Conservation (phyloP, 2,797 vertebrate genomes). For the Pseudocheirus occidentalis region DNA sequence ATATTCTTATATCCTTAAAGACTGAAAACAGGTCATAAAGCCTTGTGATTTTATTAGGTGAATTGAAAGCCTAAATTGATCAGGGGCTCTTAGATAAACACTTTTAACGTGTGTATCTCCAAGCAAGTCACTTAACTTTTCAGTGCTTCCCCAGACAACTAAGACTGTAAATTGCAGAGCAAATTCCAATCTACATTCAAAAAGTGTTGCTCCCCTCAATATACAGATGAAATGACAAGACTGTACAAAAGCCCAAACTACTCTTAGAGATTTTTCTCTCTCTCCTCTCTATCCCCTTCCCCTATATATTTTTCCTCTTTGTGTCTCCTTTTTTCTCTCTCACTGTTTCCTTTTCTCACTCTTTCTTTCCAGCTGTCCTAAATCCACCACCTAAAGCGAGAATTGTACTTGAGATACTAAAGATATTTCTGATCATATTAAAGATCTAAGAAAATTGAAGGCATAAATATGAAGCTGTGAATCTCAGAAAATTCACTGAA, state of each 20-base stretch:
- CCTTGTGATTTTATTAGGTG: neutral
- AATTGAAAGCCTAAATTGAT: neutral
- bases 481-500: conserved; percentile 31
- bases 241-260: neutral
- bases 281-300: too few species aligned
- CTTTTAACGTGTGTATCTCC: fast-evolving
- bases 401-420: neutral
- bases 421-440: neutral
- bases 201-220: neutral
- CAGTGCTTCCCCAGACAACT: neutral
- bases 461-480: conserved; percentile 7
- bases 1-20: neutral
- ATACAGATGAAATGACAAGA: neutral
- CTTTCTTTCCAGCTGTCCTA: neutral
- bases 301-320: neutral
- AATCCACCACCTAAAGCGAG: neutral
- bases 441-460: neutral
- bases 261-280: neutral
- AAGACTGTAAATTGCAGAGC: neutral
- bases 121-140: neutral
- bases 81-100: neutral
- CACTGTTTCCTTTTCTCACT: too few species aligned
- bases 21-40: neutral
- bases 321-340: too few species aligned
- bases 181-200: neutral